Conservation (phyloP, 2,797 vertebrate genomes). For the Gallinago stenura region DNA sequence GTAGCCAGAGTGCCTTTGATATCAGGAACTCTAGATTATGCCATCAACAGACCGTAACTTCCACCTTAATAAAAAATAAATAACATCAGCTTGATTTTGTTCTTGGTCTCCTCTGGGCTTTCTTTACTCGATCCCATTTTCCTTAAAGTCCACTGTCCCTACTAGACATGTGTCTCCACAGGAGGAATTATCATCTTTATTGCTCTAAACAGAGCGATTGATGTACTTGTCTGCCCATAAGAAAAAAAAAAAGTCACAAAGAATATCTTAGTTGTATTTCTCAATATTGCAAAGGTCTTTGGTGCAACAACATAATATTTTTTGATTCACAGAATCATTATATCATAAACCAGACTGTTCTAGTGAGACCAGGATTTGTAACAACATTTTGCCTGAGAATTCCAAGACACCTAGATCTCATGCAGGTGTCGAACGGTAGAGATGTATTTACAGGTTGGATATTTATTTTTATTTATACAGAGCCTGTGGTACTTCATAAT, state of each 20-base stretch:
- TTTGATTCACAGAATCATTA: neutral
- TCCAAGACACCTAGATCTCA: neutral
- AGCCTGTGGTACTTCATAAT: neutral
- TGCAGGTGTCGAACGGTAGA: neutral
- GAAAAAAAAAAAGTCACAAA: neutral
- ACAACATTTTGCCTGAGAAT: neutral
- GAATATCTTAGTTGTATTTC: neutral
- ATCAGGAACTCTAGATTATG: neutral
- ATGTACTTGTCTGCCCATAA: neutral
- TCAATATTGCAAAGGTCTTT: neutral
- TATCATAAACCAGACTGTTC: neutral
- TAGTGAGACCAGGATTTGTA: neutral
- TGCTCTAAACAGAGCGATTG: neutral
- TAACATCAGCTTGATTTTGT: neutral
- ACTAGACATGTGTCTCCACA: neutral
- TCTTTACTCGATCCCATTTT: neutral
- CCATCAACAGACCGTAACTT: neutral
- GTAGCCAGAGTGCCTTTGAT: neutral
- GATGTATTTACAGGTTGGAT: neutral
- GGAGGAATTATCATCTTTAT: neutral
- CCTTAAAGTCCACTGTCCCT: neutral
- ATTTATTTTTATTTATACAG: conserved; percentile 17
- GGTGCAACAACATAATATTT: neutral
- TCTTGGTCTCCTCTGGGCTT: neutral
- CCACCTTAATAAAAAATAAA: neutral